Evolutionary conservation across 2,797 vertebrate genomes (phyloP).

Genomic region (Epinephelus coioides): DNA sequence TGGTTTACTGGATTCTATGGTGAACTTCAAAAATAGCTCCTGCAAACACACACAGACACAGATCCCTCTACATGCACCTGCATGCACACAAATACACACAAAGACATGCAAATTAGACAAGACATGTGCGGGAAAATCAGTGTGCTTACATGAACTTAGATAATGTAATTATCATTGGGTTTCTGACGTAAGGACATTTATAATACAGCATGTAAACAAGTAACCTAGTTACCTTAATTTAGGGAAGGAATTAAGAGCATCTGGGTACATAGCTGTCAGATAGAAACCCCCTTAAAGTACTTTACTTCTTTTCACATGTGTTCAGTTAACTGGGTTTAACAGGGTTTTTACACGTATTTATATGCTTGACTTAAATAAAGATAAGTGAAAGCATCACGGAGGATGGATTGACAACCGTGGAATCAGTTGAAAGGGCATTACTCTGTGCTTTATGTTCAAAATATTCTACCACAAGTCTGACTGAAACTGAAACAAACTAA

Average conservation of each 20-base stretch:
- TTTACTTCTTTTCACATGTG: not conserved
- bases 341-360: not conserved
- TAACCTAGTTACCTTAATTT: not conserved
- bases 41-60: constrained; percentile 40
- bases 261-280: not conserved
- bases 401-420: not conserved
- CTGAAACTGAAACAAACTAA: not conserved
- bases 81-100: not conserved
- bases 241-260: too few relatives aligned
- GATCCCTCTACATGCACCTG: constrained; percentile 3
- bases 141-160: not conserved
- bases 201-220: not conserved
- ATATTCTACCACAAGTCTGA: not conserved
- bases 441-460: not conserved
- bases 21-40: constrained; percentile 77
- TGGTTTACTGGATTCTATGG: constrained; percentile 66
- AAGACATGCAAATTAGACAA: not conserved
- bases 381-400: not conserved
- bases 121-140: not conserved
- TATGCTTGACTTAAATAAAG: not conserved
- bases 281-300: too few relatives aligned
- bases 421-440: not conserved
- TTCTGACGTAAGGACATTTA: not conserved
- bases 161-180: not conserved
- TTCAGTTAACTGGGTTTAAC: not conserved